Evolutionary conservation across 92 coral and sea anemone genomes (phyloP).

Genomic region (Actinernus sp.): DNA sequence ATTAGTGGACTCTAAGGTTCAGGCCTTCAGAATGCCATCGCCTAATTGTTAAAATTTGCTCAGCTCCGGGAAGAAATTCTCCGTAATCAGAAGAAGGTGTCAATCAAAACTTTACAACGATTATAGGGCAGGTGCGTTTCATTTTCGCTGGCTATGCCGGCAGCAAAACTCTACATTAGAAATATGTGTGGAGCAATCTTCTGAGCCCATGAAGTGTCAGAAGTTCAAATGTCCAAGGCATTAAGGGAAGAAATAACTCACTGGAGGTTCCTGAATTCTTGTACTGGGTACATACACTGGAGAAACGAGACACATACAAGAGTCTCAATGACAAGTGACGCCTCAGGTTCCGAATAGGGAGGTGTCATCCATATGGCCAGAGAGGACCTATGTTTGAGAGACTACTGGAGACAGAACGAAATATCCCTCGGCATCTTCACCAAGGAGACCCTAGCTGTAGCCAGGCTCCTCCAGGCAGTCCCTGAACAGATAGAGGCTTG

Average conservation of each 20-base stretch:
- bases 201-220: background rate
- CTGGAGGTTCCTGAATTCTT: constrained; percentile 27
- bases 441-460: constrained; percentile 39
- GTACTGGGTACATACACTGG: constrained; percentile 29
- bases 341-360: constrained; percentile 32
- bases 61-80: too few relatives aligned
- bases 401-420: constrained; percentile 28
- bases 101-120: constrained; percentile 2
- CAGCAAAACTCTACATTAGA: constrained; percentile 13
- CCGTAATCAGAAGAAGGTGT: too few relatives aligned
- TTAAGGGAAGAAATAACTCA: background rate
- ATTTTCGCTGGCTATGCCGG: constrained; percentile 7
- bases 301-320: constrained; percentile 19
- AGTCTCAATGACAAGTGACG: constrained; percentile 23
- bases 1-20: too few relatives aligned
- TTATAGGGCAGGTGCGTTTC: constrained; percentile 15
- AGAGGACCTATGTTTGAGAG: constrained; percentile 6
- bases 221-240: background rate
- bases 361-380: constrained; percentile 3
- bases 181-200: background rate
- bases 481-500: background rate
- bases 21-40: too few relatives aligned
- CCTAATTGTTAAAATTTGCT: too few relatives aligned
- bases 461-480: constrained; percentile 23
- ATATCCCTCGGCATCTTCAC: background rate